Evolutionary conservation across 2,113 vertebrate genomes (phyloP).

Genomic region (Macheiramphus alcinus): DNA sequence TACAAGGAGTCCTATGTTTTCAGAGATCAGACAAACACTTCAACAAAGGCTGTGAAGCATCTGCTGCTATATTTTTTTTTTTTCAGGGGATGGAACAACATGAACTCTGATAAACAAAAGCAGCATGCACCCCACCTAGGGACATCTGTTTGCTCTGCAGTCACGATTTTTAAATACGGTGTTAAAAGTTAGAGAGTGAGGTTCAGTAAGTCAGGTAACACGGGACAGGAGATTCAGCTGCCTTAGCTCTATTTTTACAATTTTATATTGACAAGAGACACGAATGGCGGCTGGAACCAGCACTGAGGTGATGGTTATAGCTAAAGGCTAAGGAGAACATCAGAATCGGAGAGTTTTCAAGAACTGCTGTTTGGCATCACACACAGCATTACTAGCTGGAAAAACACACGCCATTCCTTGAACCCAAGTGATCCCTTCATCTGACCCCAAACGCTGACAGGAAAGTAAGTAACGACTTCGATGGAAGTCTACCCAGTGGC

Average conservation of each 20-base stretch:
- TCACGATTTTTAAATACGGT: not conserved
- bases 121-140: not conserved
- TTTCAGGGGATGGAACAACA: not conserved
- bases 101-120: not conserved
- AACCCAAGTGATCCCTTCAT: not conserved
- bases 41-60: not conserved
- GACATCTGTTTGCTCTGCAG: not conserved
- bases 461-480: not conserved
- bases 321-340: not conserved
- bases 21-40: not conserved
- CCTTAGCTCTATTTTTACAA: not conserved
- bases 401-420: not conserved
- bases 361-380: not conserved
- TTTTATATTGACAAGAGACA: not conserved
- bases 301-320: not conserved
- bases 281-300: not conserved
- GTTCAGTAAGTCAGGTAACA: not conserved
- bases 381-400: accelerated
- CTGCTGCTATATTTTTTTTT: not conserved
- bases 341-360: not conserved
- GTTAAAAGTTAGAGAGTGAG: not conserved
- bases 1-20: not conserved
- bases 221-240: not conserved
- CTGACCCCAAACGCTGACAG: not conserved
- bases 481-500: accelerated